A percentile compares a stretch with the other conserved stretches of the same genome.
Conservation (phyloP, 2,797 vertebrate species). For the Pangasius macronema region DNA sequence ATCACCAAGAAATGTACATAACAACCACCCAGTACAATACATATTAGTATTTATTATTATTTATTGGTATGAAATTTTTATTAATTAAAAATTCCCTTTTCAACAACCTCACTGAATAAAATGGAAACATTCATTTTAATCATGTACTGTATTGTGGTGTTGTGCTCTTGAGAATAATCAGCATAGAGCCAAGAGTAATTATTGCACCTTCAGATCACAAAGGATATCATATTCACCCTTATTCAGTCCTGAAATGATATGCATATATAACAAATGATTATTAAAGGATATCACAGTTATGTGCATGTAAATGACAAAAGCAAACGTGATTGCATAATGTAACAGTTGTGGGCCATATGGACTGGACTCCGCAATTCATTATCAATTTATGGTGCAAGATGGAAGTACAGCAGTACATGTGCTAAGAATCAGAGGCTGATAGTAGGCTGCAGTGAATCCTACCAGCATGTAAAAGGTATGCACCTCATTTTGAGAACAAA, state of each 20-base stretch:
- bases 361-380: constrained; percentile 9
- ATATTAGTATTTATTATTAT: background rate
- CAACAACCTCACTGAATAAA: background rate
- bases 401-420: background rate
- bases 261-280: constrained; percentile 6
- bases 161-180: background rate
- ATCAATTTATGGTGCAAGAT: constrained; percentile 33
- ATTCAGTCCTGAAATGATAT: background rate
- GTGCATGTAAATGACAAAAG: constrained; percentile 8
- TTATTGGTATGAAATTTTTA: background rate
- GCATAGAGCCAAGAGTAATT: background rate
- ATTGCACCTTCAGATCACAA: constrained; percentile 7
- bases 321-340: background rate
- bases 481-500: background rate
- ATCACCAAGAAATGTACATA: no score
- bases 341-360: constrained; percentile 10
- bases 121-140: background rate
- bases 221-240: background rate
- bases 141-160: background rate
- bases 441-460: background rate
- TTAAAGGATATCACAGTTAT: constrained; percentile 8
- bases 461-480: background rate
- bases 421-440: background rate
- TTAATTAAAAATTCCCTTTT: background rate
- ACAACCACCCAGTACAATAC: no score